These are phyloP conservation scores for Dendrocincla fuliginosa DNA, from an alignment of 2,797 vertebrate species.

Conservation along the genomic window DNA sequence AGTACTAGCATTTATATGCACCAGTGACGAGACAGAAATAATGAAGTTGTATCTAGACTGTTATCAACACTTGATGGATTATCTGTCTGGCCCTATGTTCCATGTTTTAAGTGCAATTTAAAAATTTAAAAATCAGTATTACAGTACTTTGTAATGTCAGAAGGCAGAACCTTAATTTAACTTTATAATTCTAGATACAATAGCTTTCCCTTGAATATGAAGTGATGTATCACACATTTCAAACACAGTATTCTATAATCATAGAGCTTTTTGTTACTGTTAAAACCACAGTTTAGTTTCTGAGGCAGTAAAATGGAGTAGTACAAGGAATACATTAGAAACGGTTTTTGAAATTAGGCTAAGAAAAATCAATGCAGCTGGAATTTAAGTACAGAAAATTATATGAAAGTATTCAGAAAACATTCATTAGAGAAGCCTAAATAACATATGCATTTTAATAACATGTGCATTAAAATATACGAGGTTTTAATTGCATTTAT, in stretches of 20 bases:
- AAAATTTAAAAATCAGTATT: conserved; percentile 64
- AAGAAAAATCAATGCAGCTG: conserved; percentile 37
- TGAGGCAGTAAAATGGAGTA: not conserved
- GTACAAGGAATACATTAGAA: not conserved
- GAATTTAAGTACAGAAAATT: not conserved
- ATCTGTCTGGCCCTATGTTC: not conserved
- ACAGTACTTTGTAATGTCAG: conserved; percentile 49
- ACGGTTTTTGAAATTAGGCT: not conserved
- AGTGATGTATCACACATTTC: conserved; percentile 30
- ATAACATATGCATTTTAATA: not conserved
- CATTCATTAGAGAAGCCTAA: not conserved
- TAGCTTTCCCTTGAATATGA: conserved; percentile 33
- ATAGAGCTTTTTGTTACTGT: conserved; percentile 26
- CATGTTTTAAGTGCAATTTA: conserved; percentile 44
- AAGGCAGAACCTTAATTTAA: conserved; percentile 50
- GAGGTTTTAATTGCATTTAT: not conserved
- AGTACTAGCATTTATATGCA: not conserved
- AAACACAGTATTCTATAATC: not conserved
- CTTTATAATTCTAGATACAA: conserved; percentile 30
- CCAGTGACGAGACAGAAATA: not conserved
- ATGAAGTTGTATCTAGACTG: not conserved
- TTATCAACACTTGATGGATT: conserved; percentile 25
- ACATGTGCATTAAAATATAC: not conserved
- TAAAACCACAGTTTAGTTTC: conserved; percentile 33
- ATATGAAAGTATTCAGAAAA: not conserved